phyloP scores from a whole-genome alignment of 2,888 invertebrate species.

The Ischnus inquisitorius region DNA sequence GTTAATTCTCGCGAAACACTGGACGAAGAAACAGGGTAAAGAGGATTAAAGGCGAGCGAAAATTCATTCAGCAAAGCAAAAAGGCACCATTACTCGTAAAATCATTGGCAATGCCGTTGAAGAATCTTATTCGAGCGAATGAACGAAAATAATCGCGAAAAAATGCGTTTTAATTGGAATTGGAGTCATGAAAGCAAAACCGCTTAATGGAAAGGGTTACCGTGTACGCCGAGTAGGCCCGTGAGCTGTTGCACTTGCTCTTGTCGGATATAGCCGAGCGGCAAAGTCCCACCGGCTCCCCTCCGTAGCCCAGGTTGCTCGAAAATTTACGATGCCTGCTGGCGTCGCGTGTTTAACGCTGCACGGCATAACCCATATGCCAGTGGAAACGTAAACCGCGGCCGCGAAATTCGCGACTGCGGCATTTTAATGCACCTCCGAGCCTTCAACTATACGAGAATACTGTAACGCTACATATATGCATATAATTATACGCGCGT shows the following conservation, averaged over 20 bases:
- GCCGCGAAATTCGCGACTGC: constrained; percentile 75
- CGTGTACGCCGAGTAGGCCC: constrained; percentile 31
- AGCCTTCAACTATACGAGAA: constrained; percentile 56
- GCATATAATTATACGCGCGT: not conserved
- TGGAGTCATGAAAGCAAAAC: not conserved
- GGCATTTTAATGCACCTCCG: constrained; percentile 74
- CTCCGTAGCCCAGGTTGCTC: constrained; percentile 65
- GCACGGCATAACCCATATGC: constrained; percentile 72
- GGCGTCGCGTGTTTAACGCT: constrained; percentile 61
- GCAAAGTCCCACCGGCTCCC: constrained; percentile 62
- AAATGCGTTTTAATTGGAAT: constrained; percentile 32
- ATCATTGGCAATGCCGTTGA: not conserved
- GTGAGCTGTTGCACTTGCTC: constrained; percentile 45
- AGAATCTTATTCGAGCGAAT: not conserved
- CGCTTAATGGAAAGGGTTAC: constrained; percentile 37
- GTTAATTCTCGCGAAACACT: not conserved
- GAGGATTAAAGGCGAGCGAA: not conserved
- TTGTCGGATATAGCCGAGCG: constrained; percentile 37
- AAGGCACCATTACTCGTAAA: not conserved
- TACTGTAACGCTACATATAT: constrained; percentile 44
- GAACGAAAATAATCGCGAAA: not conserved
- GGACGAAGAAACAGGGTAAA: not conserved
- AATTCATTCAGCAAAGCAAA: not conserved
- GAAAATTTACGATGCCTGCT: constrained; percentile 71
- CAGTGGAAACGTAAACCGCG: constrained; percentile 70